Base-by-base conservation (phyloP, 1,140 invertebrate genomes). In the Drosophila hydei region DNA sequence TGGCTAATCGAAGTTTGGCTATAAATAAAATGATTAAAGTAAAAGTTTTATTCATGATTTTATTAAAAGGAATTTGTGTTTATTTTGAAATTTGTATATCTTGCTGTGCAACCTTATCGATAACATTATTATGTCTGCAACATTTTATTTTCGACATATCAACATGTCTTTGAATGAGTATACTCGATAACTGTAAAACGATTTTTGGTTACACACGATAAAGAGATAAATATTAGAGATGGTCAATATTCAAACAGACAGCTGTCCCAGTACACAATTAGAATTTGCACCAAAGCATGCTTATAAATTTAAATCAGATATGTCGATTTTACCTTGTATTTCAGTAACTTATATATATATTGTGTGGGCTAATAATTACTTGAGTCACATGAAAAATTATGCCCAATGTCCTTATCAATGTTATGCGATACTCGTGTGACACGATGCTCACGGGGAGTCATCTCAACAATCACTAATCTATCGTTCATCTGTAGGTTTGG, bases 401-500 rank as follows among this genome's bases (percentile, higher is more conserved):
- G 43, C 9, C 14, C 6, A 30, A 3, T 30, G 11, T 30, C 27
- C 14, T 2, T 51, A 18, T 11, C 23, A 16, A 30, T 42, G 18
- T 14, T 11, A 25, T 38, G 8, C 58, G 65, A 62, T 69, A 62
- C 30, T 23, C 16, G 30, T 30, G 19, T 23, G n/a, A 30, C 19
- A 54, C 56, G 38, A 68, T 23, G 43, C 18, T 19, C 25, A 52
- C 56, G 54, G 59, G 25, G 8, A 45, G 21, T 23, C n/a, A 47
- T 30, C 12, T 23, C 47, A 42, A 60, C 30, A 21, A 56, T 69
- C 65, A 52, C 65, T 69, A 69, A 62, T 43, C 58, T 47, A 69
- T 62, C 65, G 65, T 48, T 18, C 65, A 69, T 62, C 65, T 36
- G 58, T 62, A 61, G 58, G 58, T 62, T 61, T 64, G 61, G 60